Evolutionary conservation across 2,113 vertebrate species (phyloP), one percentile per base, ranked within the genome.

Genomic region (Dolichallabes microphthalmus): DNA sequence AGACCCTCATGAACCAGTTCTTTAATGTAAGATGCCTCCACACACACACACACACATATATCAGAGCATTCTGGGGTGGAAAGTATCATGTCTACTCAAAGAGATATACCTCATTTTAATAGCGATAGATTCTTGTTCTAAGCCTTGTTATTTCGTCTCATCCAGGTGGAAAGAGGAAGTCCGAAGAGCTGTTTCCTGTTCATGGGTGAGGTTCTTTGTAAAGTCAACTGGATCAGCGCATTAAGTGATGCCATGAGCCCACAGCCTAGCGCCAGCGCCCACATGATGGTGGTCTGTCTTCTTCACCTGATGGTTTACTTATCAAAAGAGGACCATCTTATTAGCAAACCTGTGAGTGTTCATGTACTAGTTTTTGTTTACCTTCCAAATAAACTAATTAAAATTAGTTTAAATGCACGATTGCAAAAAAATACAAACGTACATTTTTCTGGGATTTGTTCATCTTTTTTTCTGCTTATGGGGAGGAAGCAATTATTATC

Each of bases 171-270:
- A 93, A 94, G 98, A 92, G 98, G 97, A 89, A 99, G 98, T 73
- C 97, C 97, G 55, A 99, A 97, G 91, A 99, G 96, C 90, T 99
- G 97, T 89, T 99, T 99, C 91, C 91, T 99, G 25, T 99, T 99
- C 89, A 80, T 99, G 89, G 98, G 98, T 22, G 96, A 93, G 71
- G 89, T 98, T 55, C 93, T 99, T 19, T 98, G 98, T 91, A 94
- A 98, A 85, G 96, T 99, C 58, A 99, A 98, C 91, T 99, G 98
- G 98, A 92, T 99, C 92, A 98, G 96, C 73, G 95, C 97, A 53
- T 93, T 99, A 2, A 96, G 96, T 63, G 95, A 96, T 89, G 95
- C 96, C 85, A 94, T 97, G 92, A 95, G 94, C 81, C 93, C 95
- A 11, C 93, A 82, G 55, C 95, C 96, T 0, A 90, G 86, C 50